Evolutionary conservation across 2,888 invertebrate species (phyloP), one percentile per base, ranked within the genome.

Genomic region (Campaea margaritaria): DNA sequence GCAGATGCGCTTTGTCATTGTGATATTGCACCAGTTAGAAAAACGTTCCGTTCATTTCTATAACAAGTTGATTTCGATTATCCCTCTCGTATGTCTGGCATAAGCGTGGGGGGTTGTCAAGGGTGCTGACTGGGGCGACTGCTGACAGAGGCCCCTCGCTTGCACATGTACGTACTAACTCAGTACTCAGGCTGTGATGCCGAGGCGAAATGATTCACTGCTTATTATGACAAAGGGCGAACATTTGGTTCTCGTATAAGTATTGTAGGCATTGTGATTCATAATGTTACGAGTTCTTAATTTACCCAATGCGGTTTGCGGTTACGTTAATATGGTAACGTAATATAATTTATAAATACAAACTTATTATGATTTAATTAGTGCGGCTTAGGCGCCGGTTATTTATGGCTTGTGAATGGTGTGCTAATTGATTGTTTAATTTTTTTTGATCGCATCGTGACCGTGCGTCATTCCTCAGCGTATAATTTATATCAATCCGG

Each of bases 41-140:
- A 65, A 65, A 53, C n/a, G 54, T 66, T 69, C 70, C 68, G 61
- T 69, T 65, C 67, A 70, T 69, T 67, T 64, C 58, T 65, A 31
- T 71, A 71, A 66, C 64, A 65, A 71, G 70, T 74, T 77, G 74
- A 76, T 79, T 78, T 73, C 74, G 77, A 78, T 78, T 77, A 78
- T 39, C 45, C 39, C 44, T 36, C 49, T 34, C 46, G 27, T 12
- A 36, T 53, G 64, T 55, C 61, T 53, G 38, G 41, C 34, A 47
- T 38, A 38, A 44, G 57, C 60, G 62, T 66, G 65, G 31, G 55
- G 59, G 74, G 72, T 62, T 73, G 73, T 73, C 67, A 66, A 69
- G 67, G 73, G 65, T 58, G 42, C 41, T 28, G 42, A 53, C 43
- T 58, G 21, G 21, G 21, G 21, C 5, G 21, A 21, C 21, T 3